These are phyloP conservation scores for Rhinopithecus roxellana DNA, from an alignment of 2,113 vertebrate genomes.

Conservation along the genomic window DNA sequence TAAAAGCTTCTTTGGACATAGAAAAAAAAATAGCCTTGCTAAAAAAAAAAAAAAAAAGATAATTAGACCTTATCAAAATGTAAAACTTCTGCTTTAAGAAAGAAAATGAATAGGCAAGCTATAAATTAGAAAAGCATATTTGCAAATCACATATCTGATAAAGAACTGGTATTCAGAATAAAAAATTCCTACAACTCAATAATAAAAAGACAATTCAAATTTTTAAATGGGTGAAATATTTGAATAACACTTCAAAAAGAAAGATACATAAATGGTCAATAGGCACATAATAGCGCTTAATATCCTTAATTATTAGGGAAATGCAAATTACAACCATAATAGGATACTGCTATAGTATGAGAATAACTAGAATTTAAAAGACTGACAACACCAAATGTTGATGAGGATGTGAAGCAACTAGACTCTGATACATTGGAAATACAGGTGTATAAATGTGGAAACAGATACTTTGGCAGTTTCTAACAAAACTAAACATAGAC, in stretches of 20 bases:
- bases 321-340: not conserved
- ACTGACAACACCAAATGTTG: not conserved
- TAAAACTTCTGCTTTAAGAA: not conserved
- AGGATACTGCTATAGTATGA: not conserved
- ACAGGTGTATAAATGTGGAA: not conserved
- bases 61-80: not conserved
- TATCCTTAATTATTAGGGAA: not conserved
- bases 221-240: not conserved
- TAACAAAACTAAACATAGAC: not conserved
- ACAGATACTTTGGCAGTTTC: not conserved
- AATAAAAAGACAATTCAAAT: not conserved
- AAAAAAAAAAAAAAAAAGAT: not conserved
- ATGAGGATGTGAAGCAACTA: not conserved
- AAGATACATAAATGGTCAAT: not conserved
- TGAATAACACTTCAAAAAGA: not conserved
- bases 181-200: not conserved
- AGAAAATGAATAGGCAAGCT: not conserved
- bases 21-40: not conserved
- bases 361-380: constrained; percentile 15
- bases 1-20: not conserved
- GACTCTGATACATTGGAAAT: not conserved
- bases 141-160: not conserved
- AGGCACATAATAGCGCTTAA: not conserved
- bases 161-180: not conserved
- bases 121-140: not conserved